Conservation (phyloP, 1,140 invertebrate species). For the Orchestia grillus region DNA sequence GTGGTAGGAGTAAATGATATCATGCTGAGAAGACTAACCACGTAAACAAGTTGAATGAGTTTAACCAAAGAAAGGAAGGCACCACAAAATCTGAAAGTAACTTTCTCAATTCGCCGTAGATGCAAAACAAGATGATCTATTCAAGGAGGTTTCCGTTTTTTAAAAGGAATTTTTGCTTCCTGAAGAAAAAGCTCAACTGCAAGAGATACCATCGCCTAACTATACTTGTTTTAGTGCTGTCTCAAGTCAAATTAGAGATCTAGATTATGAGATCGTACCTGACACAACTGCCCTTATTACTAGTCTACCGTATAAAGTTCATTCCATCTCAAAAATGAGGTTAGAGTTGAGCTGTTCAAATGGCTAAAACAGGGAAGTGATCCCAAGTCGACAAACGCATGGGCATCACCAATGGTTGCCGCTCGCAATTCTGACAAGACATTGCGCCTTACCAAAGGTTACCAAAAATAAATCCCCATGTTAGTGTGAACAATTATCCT, state of each 20-base stretch:
- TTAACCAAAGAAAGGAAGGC: neutral
- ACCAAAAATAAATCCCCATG: neutral
- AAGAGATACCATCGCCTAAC: neutral
- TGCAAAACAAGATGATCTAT: neutral
- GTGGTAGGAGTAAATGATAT: neutral
- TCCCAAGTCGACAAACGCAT: neutral
- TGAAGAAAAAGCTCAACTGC: neutral
- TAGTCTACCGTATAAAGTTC: neutral
- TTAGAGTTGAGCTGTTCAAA: neutral
- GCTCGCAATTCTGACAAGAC: neutral
- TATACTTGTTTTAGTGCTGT: neutral
- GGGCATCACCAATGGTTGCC: neutral
- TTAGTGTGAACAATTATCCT: neutral
- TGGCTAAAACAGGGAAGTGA: neutral
- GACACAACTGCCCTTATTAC: neutral
- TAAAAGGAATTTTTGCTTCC: neutral
- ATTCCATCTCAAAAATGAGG: neutral
- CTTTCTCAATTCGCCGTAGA: neutral
- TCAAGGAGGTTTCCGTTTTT: neutral
- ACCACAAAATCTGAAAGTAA: too few species aligned
- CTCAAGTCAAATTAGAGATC: neutral
- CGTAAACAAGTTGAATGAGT: neutral
- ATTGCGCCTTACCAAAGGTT: neutral
- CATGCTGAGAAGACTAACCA: neutral
- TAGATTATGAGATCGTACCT: neutral